Base-by-base conservation (phyloP, 2,113 vertebrate species). In the Catagonus wagneri region DNA sequence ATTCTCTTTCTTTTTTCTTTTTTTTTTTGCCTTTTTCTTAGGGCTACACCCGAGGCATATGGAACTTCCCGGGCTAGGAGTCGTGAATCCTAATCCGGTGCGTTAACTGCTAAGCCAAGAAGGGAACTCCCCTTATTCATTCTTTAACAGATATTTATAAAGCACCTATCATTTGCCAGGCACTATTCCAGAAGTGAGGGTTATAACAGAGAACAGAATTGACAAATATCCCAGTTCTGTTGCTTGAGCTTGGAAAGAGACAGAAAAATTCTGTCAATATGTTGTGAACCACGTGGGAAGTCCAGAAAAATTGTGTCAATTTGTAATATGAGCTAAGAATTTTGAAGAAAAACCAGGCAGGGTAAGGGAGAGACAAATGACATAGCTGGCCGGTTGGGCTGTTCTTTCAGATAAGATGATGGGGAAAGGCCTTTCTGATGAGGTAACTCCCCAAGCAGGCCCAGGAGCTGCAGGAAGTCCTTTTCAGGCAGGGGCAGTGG, bases 341-440 rank as follows among this genome's bases (percentile, higher is more conserved):
- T 68, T 54, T 54, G 36, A 75, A 89, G 79, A 65, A 92, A 79
- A 94, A 74, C 25, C 54, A 88, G 83, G 78, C 39, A 25, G n/a
- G 50, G 12, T 36, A 69, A 65, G 80, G 74, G 83, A 89, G 76
- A 56, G 54, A 60, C 50, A 60, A 60, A 27, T 60, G 72, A 19
- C 0, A 1, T 11, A 29, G 44, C 39, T 72, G 58, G 27, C 15
- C 15, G 25, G n/a, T 32, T 3, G 23, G 84, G 20, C 25, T 23
- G 19, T 32, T 44, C 16, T 39, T 92, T 34, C 4, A 39, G 80
- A 20, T 13, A 3, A 54, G 16, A 16, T 7, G 1, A 20, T 39
- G 44, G 22, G 23, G 61, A 27, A 74, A 34, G 52, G 69, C 60
- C 63, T 69, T 75, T 69, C 36, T 56, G 63, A 36, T 27, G 60